phyloP scores from a whole-genome alignment of 2,113 vertebrate species.

The Zosterops hypoxanthus region DNA sequence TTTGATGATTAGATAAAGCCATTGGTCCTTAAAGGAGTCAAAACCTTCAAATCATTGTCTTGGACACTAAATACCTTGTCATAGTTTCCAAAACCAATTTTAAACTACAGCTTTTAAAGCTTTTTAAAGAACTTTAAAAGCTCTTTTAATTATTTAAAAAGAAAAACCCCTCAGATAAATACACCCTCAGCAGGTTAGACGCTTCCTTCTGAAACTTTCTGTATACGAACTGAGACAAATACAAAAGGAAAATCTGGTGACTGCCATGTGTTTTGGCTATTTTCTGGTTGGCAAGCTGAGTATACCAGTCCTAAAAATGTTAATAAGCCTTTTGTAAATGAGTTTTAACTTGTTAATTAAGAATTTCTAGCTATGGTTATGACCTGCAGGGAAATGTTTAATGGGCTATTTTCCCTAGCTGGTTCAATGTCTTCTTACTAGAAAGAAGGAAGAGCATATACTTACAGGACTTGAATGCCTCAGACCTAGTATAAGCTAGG shows the following conservation, averaged over 20 bases:
- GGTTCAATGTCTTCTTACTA: neutral
- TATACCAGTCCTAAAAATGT: neutral
- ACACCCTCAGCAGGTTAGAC: neutral
- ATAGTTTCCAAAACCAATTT: neutral
- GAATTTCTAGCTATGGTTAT: slow-evolving; percentile 15
- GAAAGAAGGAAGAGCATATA: neutral
- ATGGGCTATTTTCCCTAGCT: slow-evolving; percentile 45
- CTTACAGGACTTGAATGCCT: neutral
- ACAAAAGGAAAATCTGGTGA: neutral
- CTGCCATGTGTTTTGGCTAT: neutral
- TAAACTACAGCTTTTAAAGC: neutral
- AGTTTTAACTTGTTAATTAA: slow-evolving; percentile 59
- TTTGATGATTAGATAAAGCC: neutral
- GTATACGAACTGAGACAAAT: neutral
- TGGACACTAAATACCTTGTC: neutral
- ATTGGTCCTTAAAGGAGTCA: neutral
- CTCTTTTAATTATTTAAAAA: neutral
- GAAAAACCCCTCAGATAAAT: neutral
- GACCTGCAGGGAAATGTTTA: slow-evolving; percentile 42
- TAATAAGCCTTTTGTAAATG: slow-evolving; percentile 29
- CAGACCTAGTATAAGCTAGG: neutral
- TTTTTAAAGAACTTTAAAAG: neutral
- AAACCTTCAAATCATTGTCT: neutral
- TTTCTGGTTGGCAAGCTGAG: neutral
- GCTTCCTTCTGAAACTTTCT: neutral